These are phyloP conservation scores for Toxotes lorentzi DNA, from an alignment of 2,797 vertebrate species.

Conservation along the genomic window DNA sequence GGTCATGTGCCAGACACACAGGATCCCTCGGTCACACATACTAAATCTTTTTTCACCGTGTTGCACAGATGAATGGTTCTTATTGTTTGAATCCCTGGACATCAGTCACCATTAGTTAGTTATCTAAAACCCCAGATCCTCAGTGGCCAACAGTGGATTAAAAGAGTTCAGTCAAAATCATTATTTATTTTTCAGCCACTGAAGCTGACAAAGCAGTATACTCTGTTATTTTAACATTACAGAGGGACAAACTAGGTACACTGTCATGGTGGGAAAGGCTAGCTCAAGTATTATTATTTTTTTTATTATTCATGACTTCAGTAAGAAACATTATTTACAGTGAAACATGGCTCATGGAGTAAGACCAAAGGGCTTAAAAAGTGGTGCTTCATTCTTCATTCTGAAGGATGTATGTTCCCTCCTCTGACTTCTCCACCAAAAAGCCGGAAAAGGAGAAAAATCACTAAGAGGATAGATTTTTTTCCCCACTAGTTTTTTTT, in stretches of 20 bases:
- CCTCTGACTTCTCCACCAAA: slow-evolving; percentile 35
- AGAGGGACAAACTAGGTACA: slow-evolving; percentile 20
- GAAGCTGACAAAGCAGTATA: slow-evolving; percentile 13
- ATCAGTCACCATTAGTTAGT: not conserved
- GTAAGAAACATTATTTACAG: slow-evolving; percentile 53
- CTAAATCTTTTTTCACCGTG: not conserved
- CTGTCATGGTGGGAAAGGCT: slow-evolving; percentile 9
- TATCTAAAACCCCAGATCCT: not conserved
- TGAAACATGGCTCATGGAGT: slow-evolving; percentile 48
- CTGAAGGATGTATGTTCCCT: slow-evolving; percentile 30
- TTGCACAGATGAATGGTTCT: not conserved
- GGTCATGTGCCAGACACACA: not conserved
- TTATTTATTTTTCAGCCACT: slow-evolving; percentile 11
- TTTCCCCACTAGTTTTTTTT: slow-evolving; percentile 20
- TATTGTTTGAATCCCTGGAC: not conserved
- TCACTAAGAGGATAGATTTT: not conserved
- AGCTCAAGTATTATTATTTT: slow-evolving; percentile 11
- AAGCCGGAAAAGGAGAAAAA: slow-evolving; percentile 35
- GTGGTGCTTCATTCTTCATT: slow-evolving; percentile 53
- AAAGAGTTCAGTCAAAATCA: slow-evolving; percentile 5
- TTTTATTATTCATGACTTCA: slow-evolving; percentile 55
- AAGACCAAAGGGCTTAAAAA: slow-evolving; percentile 48
- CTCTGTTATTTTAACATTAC: slow-evolving; percentile 25
- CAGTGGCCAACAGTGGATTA: not conserved
- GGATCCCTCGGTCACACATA: not conserved